phyloP scores from a whole-genome alignment of 2,888 invertebrate species.

The Lydus trimaculatus region DNA sequence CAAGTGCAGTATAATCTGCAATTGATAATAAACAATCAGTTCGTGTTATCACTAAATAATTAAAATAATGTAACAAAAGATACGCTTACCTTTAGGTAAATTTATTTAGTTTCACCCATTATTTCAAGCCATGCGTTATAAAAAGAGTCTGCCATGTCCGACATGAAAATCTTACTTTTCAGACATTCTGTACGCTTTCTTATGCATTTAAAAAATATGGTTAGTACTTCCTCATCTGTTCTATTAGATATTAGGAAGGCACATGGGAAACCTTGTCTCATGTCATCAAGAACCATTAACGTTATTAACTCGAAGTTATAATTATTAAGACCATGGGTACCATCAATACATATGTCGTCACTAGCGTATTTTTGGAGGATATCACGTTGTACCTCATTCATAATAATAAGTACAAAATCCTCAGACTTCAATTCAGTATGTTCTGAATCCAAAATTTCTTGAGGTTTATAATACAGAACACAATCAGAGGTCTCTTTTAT shows the following conservation, averaged over 20 bases:
- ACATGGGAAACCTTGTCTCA: conserved; percentile 37
- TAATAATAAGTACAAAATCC: conserved; percentile 40
- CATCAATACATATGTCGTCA: conserved; percentile 36
- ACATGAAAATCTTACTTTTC: conserved; percentile 37
- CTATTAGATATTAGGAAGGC: conserved; percentile 38
- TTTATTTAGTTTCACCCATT: conserved; percentile 32
- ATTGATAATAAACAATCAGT: too few species aligned
- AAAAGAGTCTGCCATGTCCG: conserved; percentile 38
- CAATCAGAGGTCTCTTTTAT: conserved; percentile 6
- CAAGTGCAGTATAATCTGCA: conserved; percentile 41
- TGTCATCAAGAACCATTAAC: conserved; percentile 37
- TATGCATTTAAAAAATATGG: conserved; percentile 15
- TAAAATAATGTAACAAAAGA: neutral
- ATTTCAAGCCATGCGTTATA: conserved; percentile 18
- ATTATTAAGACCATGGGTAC: conserved; percentile 34
- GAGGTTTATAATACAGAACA: conserved; percentile 15
- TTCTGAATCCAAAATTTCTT: conserved; percentile 9
- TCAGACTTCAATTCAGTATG: conserved; percentile 29
- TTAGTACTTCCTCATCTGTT: conserved; percentile 30
- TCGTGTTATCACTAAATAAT: too few species aligned
- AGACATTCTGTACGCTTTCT: too few species aligned
- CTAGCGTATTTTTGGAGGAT: conserved; percentile 38
- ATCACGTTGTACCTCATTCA: conserved; percentile 38
- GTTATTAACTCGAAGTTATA: conserved; percentile 38
- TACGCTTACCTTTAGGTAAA: conserved; percentile 10